Evolutionary conservation across 2,113 vertebrate species (phyloP), one percentile per base, ranked within the genome.

Genomic region (Prochilodus magdalenae): DNA sequence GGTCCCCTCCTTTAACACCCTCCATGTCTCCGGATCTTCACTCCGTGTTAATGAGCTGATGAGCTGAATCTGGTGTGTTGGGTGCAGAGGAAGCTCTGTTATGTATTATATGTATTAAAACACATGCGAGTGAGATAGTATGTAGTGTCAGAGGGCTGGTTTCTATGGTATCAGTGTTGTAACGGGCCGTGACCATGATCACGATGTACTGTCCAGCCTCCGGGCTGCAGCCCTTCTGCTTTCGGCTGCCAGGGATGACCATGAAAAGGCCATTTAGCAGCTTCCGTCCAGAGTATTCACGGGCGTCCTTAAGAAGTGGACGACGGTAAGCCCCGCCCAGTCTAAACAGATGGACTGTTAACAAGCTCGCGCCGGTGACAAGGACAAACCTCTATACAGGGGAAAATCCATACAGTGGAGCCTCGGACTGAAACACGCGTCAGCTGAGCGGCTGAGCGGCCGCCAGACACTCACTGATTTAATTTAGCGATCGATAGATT

Each of bases 401-500:
- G 44, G 82, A 90, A 89, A 90, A 90, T 90, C 89, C 85, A 89
- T 90, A 89, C 84, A 77, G 79, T 81, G 81, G 74, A 86, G 79
- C 84, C 85, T 89, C 67, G 20, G 72, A 75, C 75, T 15, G 67
- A 85, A 65, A 36, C 49, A 69, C 29, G 29, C 53, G n/a, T 69
- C 76, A 77, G 27, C 70, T 77, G 85, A 67, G 83, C 86, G 86
- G 81, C 78, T 80, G 40, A 5, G 4, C 40, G 67, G 27, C 26
- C 79, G 76, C 73, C 84, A 77, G 72, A 67, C 33, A 20, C 86
- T 3, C 60, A 78, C 77, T 87, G 88, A 92, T 90, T 91, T 89
- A 85, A 90, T 91, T 93, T 88, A 74, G 82, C 83, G 92, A 93
- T 94, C 92, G 81, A 92, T 94, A 89, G 85, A 74, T 91, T 91